These are phyloP conservation scores for Dicrostonyx torquatus DNA, from an alignment of 2,797 vertebrate species.

Conservation along the genomic window DNA sequence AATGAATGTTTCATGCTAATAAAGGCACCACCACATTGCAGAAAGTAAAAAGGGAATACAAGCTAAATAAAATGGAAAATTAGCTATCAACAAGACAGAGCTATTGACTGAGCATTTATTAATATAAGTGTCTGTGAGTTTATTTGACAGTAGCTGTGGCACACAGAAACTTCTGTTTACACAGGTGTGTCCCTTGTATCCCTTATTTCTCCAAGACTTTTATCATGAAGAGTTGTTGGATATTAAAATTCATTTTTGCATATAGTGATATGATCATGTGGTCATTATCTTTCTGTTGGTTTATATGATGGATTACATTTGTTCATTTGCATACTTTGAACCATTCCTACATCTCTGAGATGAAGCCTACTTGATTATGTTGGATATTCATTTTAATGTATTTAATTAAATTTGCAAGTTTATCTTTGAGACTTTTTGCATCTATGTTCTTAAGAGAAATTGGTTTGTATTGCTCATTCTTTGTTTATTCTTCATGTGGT, in stretches of 20 bases:
- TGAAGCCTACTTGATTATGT: not conserved
- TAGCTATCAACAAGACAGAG: too few relatives aligned
- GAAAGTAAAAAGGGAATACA: too few relatives aligned
- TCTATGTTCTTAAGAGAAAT: not conserved
- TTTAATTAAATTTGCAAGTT: not conserved
- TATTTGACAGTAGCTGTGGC: too few relatives aligned
- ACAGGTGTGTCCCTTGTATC: not conserved
- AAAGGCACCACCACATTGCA: too few relatives aligned
- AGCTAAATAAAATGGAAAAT: too few relatives aligned
- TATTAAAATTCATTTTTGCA: not conserved
- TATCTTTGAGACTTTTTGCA: not conserved
- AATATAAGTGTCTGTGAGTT: too few relatives aligned
- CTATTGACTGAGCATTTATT: too few relatives aligned
- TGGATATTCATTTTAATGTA: not conserved
- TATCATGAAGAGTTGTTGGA: not conserved
- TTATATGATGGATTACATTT: not conserved
- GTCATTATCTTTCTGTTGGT: not conserved
- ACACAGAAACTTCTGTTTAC: too few relatives aligned
- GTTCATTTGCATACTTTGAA: not conserved
- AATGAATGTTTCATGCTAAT: too few relatives aligned
- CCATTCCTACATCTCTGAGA: not conserved
- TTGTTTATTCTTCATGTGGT: not conserved
- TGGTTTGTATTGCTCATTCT: not conserved
- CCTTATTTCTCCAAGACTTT: not conserved
- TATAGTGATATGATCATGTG: not conserved